A percentile compares a stretch with the other conserved stretches of the same genome.
phyloP scores from a whole-genome alignment of 2,797 vertebrate genomes.

The Oophaga sylvatica region DNA sequence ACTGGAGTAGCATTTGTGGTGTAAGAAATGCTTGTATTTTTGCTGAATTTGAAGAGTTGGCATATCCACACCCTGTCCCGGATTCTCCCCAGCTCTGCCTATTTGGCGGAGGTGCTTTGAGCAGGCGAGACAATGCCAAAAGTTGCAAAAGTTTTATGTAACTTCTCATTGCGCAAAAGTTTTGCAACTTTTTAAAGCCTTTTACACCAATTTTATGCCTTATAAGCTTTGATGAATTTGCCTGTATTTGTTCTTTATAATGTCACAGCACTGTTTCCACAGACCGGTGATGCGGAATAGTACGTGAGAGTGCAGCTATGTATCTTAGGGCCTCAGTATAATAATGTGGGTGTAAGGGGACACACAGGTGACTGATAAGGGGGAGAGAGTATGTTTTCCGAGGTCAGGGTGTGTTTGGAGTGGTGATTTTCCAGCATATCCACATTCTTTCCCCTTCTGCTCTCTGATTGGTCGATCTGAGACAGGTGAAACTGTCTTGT shows the following conservation, averaged over 20 bases:
- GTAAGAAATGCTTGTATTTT: too few species aligned
- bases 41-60: too few species aligned
- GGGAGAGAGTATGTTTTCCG: not conserved
- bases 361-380: not conserved
- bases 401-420: not conserved
- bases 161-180: too few species aligned
- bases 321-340: not conserved
- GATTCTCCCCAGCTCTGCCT: too few species aligned
- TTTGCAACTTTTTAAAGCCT: too few species aligned
- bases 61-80: too few species aligned
- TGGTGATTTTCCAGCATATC: conserved; percentile 51
- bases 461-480: not conserved
- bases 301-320: not conserved
- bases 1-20: too few species aligned
- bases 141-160: too few species aligned
- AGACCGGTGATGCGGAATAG: not conserved
- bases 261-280: not conserved
- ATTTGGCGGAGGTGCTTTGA: too few species aligned
- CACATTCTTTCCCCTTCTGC: conserved; percentile 46
- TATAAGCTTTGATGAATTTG: too few species aligned
- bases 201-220: too few species aligned
- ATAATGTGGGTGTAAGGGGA: not conserved
- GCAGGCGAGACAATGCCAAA: too few species aligned
- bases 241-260: not conserved
- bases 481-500: conserved; percentile 16